phyloP scores from a whole-genome alignment of 2,888 invertebrate species.

The Idaea aversata region DNA sequence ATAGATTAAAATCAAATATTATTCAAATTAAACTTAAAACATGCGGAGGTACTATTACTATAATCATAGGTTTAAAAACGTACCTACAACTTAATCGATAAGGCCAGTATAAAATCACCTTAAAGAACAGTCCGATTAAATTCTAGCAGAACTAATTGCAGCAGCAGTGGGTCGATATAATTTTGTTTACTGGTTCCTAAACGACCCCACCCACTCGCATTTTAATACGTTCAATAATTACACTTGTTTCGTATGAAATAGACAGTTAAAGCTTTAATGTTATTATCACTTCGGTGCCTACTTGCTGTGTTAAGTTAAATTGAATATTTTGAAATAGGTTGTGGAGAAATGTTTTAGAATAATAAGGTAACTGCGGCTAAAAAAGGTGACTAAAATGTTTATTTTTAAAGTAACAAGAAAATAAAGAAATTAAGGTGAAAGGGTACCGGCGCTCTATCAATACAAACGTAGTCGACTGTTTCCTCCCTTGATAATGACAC shows the following conservation, averaged over 20 bases:
- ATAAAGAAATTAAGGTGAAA: no score
- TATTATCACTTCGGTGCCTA: not conserved
- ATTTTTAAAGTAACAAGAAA: no score
- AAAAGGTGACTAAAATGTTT: no score
- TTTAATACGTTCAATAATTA: conserved; percentile 59
- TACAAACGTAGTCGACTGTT: no score
- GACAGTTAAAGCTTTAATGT: not conserved
- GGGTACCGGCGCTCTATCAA: no score
- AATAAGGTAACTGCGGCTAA: no score
- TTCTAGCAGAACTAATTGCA: conserved; percentile 79
- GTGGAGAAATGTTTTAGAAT: not conserved
- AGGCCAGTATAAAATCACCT: conserved; percentile 4
- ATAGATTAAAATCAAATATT: no score
- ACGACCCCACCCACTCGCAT: conserved; percentile 71
- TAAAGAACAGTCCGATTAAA: conserved; percentile 70
- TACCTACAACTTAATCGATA: conserved; percentile 6
- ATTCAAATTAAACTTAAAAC: not conserved
- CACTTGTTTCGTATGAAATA: conserved; percentile 20
- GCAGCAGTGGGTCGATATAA: conserved; percentile 71
- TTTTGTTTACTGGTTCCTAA: conserved; percentile 79
- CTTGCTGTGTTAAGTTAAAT: not conserved
- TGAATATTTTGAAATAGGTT: not conserved
- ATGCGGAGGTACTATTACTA: not conserved
- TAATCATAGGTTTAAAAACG: conserved; percentile 22
- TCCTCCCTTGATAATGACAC: no score